Percentiles rank a stretch among this genome's conserved stretches.
These are phyloP conservation scores for Zaprionus obscuricornis DNA, from an alignment of 2,888 invertebrate genomes.

Conservation along the genomic window DNA sequence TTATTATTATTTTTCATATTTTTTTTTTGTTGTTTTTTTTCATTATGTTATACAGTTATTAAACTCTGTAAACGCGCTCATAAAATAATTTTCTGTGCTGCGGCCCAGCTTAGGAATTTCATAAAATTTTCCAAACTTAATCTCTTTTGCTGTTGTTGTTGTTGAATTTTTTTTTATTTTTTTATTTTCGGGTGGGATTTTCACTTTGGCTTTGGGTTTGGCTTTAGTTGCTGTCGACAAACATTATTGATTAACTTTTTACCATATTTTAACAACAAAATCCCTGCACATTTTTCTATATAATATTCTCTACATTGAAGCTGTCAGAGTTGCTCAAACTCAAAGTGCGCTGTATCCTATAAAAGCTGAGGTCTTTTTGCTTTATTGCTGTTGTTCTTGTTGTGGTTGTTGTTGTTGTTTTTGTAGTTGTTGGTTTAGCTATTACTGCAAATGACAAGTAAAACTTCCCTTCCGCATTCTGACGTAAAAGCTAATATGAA, in stretches of 20 bases:
- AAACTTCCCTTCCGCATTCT: conserved; percentile 25
- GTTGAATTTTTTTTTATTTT: too few species aligned
- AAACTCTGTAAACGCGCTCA: too few species aligned
- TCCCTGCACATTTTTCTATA: conserved; percentile 27
- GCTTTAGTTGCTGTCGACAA: conserved; percentile 30
- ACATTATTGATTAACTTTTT: conserved; percentile 59
- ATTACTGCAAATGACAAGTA: conserved; percentile 46
- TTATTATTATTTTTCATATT: too few species aligned
- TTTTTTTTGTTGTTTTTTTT: too few species aligned
- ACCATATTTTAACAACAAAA: conserved; percentile 48
- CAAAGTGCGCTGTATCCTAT: conserved; percentile 15
- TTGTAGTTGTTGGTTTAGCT: conserved; percentile 14
- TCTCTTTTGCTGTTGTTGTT: too few species aligned
- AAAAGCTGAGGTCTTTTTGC: conserved; percentile 16
- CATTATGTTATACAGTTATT: too few species aligned
- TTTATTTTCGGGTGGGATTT: too few species aligned
- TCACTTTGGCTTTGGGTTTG: conserved; percentile 14
- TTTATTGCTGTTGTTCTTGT: conserved; percentile 1
- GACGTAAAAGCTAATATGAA: conserved; percentile 46
- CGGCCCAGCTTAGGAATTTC: too few species aligned
- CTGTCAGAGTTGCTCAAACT: conserved; percentile 52
- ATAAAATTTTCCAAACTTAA: too few species aligned
- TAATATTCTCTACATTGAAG: conserved; percentile 25
- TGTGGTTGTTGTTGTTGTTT: conserved; percentile 1
- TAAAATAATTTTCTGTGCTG: too few species aligned